These are phyloP conservation scores for Origma solitaria DNA, from an alignment of 2,113 vertebrate species.

Conservation along the genomic window DNA sequence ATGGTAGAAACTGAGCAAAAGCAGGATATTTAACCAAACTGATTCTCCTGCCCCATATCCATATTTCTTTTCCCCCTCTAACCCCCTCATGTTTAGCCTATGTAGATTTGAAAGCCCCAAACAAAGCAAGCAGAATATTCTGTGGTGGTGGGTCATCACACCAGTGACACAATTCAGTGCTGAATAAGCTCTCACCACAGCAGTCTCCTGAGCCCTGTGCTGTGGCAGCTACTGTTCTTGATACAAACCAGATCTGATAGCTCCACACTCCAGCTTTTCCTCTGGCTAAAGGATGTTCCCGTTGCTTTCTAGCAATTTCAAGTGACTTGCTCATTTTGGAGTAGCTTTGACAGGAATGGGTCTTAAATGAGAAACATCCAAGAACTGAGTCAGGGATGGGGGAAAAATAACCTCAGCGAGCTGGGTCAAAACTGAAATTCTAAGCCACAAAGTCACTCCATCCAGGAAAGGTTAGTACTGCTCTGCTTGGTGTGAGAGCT, in stretches of 20 bases:
- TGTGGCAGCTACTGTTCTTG: not conserved
- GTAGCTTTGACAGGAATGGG: not conserved
- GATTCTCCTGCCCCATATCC: not conserved
- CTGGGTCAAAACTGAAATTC: not conserved
- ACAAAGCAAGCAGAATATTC: not conserved
- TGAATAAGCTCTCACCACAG: not conserved
- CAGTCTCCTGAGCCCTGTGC: not conserved
- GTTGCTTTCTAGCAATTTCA: not conserved
- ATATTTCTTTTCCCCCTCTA: not conserved
- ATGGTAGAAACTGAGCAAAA: not conserved
- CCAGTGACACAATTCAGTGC: fast-evolving
- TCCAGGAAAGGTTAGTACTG: not conserved
- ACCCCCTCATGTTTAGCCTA: fast-evolving
- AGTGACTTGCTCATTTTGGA: not conserved
- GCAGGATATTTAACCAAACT: not conserved
- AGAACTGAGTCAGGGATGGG: not conserved
- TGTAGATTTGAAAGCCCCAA: not conserved
- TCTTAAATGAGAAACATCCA: not conserved
- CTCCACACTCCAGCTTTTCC: not conserved
- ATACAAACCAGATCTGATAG: not conserved
- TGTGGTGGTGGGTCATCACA: not conserved
- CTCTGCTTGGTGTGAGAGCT: not conserved
- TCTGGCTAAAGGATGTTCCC: not conserved
- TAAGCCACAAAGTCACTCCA: not conserved
- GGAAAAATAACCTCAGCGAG: not conserved